phyloP scores from a whole-genome alignment of 2,113 vertebrate species.

The Aythya baeri region DNA sequence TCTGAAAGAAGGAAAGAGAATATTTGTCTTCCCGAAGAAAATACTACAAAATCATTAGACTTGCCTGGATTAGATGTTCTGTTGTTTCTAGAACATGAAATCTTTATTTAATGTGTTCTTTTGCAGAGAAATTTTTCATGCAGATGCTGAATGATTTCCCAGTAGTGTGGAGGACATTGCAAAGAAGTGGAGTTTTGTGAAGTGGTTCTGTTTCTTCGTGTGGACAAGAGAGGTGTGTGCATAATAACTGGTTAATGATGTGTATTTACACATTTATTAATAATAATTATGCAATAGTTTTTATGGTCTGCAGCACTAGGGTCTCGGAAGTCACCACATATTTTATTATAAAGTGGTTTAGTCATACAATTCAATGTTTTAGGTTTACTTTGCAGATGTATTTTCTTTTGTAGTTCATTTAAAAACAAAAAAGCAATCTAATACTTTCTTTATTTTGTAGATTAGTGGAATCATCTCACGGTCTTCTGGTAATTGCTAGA shows the following conservation, averaged over 20 bases:
- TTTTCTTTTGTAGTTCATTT: neutral
- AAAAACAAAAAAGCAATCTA: conserved; percentile 31
- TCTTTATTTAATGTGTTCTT: conserved; percentile 38
- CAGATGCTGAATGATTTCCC: conserved; percentile 9
- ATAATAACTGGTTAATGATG: neutral
- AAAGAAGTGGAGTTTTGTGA: neutral
- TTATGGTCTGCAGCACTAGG: neutral
- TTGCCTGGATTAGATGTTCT: conserved; percentile 6
- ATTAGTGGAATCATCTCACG: conserved; percentile 7
- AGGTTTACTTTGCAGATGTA: conserved; percentile 16
- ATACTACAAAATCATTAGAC: neutral
- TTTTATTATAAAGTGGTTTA: conserved; percentile 21
- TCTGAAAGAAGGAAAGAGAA: neutral
- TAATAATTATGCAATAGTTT: neutral
- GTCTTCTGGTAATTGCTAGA: conserved; percentile 22
- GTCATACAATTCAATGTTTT: neutral
- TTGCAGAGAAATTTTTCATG: neutral
- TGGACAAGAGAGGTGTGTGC: neutral
- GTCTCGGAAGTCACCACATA: neutral
- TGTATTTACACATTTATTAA: neutral
- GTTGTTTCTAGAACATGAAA: neutral
- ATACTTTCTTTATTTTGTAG: conserved; percentile 16
- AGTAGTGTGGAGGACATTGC: neutral
- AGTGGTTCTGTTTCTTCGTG: neutral
- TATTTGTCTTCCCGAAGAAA: neutral